A percentile compares a stretch with the other conserved stretches of the same genome.
Evolutionary conservation across 2,888 invertebrate genomes (phyloP).

Genomic region (Laothoe populi): DNA sequence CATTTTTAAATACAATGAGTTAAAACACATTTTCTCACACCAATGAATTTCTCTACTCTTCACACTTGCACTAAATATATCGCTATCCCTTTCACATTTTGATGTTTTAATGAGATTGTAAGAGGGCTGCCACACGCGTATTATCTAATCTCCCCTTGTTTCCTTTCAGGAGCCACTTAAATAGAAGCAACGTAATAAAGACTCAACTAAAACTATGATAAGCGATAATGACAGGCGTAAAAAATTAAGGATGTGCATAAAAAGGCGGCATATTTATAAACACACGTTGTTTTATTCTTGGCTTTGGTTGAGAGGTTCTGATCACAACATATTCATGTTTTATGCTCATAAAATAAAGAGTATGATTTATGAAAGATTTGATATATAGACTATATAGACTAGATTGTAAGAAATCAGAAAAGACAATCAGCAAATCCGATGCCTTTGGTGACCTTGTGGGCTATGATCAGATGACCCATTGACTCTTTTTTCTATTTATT

Average conservation of each 20-base stretch:
- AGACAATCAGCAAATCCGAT: too few species aligned
- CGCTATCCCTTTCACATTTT: conserved; percentile 22
- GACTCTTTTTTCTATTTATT: too few species aligned
- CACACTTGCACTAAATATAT: not conserved
- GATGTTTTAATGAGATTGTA: conserved; percentile 55
- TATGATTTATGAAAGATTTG: too few species aligned
- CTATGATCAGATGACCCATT: too few species aligned
- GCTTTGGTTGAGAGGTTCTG: not conserved
- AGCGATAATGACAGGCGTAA: conserved; percentile 48
- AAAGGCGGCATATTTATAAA: conserved; percentile 24
- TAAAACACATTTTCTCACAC: conserved; percentile 31
- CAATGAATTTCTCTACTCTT: not conserved
- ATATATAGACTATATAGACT: too few species aligned
- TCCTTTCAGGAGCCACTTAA: conserved; percentile 59
- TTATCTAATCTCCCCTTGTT: conserved; percentile 70
- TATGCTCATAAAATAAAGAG: too few species aligned
- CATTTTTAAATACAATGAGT: conserved; percentile 3
- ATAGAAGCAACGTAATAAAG: conserved; percentile 52
- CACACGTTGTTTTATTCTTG: conserved; percentile 27
- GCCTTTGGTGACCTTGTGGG: too few species aligned
- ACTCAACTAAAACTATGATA: conserved; percentile 50
- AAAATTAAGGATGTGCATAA: conserved; percentile 46
- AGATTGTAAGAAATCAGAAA: too few species aligned
- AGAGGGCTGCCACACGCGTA: conserved; percentile 43
- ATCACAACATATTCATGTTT: too few species aligned